phyloP scores from a whole-genome alignment of 2,888 invertebrate genomes.

The Acrocyrtus sp. region DNA sequence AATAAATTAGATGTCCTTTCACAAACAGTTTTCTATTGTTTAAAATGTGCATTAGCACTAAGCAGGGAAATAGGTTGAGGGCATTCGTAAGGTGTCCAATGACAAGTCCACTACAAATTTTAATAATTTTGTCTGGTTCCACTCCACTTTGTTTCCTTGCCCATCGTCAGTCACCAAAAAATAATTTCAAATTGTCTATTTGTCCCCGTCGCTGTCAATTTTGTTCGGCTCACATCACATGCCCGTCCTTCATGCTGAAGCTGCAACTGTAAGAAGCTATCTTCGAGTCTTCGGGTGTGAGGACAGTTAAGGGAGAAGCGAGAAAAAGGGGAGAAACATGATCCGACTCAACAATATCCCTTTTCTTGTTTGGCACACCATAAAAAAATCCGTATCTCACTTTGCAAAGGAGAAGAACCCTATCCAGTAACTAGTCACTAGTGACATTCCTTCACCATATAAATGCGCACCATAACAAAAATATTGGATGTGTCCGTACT shows the following conservation, averaged over 20 bases:
- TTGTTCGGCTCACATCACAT: conserved; percentile 28
- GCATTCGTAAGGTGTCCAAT: not conserved
- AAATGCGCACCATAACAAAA: too few species aligned
- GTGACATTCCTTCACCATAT: too few species aligned
- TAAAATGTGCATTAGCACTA: not conserved
- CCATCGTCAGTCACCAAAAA: conserved; percentile 51
- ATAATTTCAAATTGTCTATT: conserved; percentile 56
- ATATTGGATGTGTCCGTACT: too few species aligned
- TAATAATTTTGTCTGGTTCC: too few species aligned
- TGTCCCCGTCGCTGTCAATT: conserved; percentile 53
- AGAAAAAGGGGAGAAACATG: conserved; percentile 45
- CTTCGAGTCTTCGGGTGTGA: conserved; percentile 52
- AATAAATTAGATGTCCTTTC: conserved; percentile 26
- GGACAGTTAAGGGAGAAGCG: conserved; percentile 35
- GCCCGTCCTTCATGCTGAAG: too few species aligned
- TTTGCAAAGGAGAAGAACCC: too few species aligned
- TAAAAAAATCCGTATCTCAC: too few species aligned
- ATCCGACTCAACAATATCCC: conserved; percentile 47
- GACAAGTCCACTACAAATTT: not conserved
- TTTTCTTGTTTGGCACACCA: too few species aligned
- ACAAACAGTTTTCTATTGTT: not conserved
- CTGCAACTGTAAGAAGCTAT: too few species aligned
- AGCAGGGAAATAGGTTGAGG: not conserved
- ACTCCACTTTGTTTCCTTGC: conserved; percentile 48
- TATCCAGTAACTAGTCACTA: too few species aligned